Base-by-base conservation (phyloP, 2,797 vertebrate species). In the Sebastes dallii region DNA sequence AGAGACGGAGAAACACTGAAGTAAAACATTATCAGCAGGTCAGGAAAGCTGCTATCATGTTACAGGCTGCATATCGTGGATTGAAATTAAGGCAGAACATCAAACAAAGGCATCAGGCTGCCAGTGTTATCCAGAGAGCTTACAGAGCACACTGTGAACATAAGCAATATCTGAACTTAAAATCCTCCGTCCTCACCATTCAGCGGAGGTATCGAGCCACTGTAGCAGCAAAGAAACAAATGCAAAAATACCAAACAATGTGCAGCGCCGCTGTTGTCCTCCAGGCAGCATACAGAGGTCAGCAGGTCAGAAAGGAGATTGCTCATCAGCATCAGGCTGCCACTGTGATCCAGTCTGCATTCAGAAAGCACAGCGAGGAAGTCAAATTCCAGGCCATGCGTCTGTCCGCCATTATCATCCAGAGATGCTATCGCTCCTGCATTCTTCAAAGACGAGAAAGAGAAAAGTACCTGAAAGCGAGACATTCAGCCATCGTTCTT, bases 351-450 rank as follows among this genome's bases (percentile, higher is more conserved):
- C 96, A 96, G 77, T 83, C 95, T 20, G 56, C 52, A 4, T 96
- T 94, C 78, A 95, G 92, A 75, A 93, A 76, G 30, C 90, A 94
- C 81, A 90, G 84, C 58, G 87, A 90, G 56, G 50, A 78, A 39
- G 87, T 91, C 2, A 94, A 93, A 72, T 96, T 90, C 69, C 87
- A 86, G 76, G 94, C 94, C 72, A 94, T 95, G 91, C 82, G 83
- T 16, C 24, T 95, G 70, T 92, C 95, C 0, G 85, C 94, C 14
- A 32, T 94, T 1, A 71, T 96, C 68, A 95, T 96, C 77, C 95
- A 96, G 78, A 94, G 84, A 65, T 8, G 60, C 64, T 96, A 93
- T 73, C 83, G 88, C 85, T 13, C 64, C n/a, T 46, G 2, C 80
- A 2, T 72, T 81, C 66, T 86, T 3, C 77, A 78, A 2, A 86